A percentile compares a stretch with the other conserved stretches of the same genome.
Evolutionary conservation across 2,888 invertebrate species (phyloP).

Genomic region (Campopleginae sp.): DNA sequence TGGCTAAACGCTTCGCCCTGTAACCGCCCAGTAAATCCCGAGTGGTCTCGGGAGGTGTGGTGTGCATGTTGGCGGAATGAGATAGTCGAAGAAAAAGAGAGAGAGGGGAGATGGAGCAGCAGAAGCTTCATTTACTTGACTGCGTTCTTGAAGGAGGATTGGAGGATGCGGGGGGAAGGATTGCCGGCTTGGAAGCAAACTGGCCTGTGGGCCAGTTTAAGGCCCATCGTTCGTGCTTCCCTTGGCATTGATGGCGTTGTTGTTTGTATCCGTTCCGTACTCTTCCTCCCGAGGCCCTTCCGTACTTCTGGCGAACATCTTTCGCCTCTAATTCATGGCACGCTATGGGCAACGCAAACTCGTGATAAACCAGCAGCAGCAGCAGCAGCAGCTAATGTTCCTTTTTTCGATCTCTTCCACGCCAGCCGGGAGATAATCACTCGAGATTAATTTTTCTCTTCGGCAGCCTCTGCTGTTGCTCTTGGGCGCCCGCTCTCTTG

Average conservation of each 20-base stretch:
- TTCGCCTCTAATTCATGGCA: conserved; percentile 61
- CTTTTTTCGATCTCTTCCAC: conserved; percentile 26
- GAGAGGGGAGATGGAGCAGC: conserved; percentile 22
- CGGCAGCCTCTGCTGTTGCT: conserved; percentile 10
- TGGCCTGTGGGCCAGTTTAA: conserved; percentile 29
- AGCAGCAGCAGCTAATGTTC: conserved; percentile 1
- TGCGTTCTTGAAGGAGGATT: conserved; percentile 6
- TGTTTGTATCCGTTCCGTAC: conserved; percentile 44
- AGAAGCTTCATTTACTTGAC: conserved; percentile 38
- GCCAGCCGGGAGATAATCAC: conserved; percentile 38
- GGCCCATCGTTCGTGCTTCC: conserved; percentile 32
- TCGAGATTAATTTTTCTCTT: conserved; percentile 51
- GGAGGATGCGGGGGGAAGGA: conserved; percentile 7
- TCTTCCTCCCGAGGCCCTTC: conserved; percentile 53
- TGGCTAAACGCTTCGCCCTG: conserved; percentile 80
- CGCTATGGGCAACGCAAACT: conserved; percentile 51
- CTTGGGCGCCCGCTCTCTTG: conserved; percentile 28
- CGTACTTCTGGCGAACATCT: conserved; percentile 65
- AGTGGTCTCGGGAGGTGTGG: conserved; percentile 33
- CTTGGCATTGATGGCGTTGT: conserved; percentile 23
- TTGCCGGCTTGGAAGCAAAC: conserved; percentile 22
- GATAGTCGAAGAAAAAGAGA: conserved; percentile 7
- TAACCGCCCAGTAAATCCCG: conserved; percentile 69
- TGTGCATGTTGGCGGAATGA: conserved; percentile 22
- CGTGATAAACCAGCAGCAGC: neutral